Evolutionary conservation across 2,888 invertebrate species (phyloP), one percentile per base, ranked within the genome.

Genomic region (Cheilosia pagana): DNA sequence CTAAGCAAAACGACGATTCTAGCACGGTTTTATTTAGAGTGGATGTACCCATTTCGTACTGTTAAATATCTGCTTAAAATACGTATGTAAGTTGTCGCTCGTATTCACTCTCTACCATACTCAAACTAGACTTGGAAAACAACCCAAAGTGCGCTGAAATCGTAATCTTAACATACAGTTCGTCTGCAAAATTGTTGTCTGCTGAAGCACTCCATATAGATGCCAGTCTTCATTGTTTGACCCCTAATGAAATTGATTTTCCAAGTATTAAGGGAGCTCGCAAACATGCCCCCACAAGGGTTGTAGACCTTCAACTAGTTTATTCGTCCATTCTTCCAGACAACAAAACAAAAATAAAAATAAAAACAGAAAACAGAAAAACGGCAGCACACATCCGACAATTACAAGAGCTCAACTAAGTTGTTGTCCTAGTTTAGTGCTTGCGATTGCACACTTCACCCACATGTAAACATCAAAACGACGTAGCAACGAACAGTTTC

Each of bases 361-460:
- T 28, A 31, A 35, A 31, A 10, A 45, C 23, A 12, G 48, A 45
- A 12, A 48, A 45, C 48, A 28, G 23, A 50, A 45, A 12, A 48
- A 45, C 48, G 31, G 23, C 52, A 71, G 52, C 79, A 75, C 75
- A 85, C 70, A 75, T 79, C 65, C 83, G 81, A 76, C 85, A 85
- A 85, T 85, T 85, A 85, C 75, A 81, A 85, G 75, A 76, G 76
- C 85, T 85, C 75, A 85, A 85, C 65, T 85, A 35, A 12, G 71
- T 85, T 85, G 81, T 81, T 85, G 85, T 85, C 85, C 85, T 81
- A 85, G 85, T 85, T 85, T 81, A 81, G 81, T 85, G 75, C 85
- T 85, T 85, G 76, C 57, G 81, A 85, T 75, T 85, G 79, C 65
- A 85, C 85, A 85, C 85, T 81, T 85, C 76, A 76, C 75, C 79